These are phyloP conservation scores for Tiliqua scincoides DNA, from an alignment of 2,113 vertebrate species.

Conservation along the genomic window DNA sequence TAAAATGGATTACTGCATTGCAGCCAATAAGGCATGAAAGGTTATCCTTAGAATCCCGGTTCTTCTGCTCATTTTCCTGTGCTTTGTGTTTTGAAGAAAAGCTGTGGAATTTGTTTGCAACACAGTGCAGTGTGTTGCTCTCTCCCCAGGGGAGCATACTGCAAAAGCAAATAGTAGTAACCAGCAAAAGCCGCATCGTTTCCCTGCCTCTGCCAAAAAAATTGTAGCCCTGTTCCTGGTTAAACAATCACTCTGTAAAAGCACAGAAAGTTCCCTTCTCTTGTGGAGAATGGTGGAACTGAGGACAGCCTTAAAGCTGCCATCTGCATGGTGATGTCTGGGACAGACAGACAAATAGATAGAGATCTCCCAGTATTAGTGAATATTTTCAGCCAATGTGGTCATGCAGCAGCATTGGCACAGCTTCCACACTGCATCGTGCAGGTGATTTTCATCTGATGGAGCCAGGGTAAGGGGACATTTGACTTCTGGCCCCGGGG, in stretches of 20 bases:
- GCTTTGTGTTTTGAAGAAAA: conserved; percentile 65
- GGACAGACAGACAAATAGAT: too few species aligned
- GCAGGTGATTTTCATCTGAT: too few species aligned
- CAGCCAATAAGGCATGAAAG: conserved; percentile 68
- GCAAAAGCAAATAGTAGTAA: conserved; percentile 58
- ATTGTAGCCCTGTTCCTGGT: conserved; percentile 20
- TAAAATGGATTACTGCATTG: conserved; percentile 70
- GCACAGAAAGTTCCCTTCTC: conserved; percentile 25
- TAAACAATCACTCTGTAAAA: conserved; percentile 31
- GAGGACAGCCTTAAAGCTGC: conserved; percentile 11
- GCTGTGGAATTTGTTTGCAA: conserved; percentile 52
- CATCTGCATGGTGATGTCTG: conserved; percentile 38
- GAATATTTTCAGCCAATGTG: background rate
- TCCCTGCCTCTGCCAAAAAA: conserved; percentile 31
- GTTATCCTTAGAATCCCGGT: conserved; percentile 64
- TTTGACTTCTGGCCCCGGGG: too few species aligned
- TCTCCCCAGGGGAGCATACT: conserved; percentile 41
- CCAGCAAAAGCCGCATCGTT: background rate
- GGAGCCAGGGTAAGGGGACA: too few species aligned
- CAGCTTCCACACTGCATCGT: too few species aligned
- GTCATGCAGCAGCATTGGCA: too few species aligned
- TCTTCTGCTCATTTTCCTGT: conserved; percentile 62
- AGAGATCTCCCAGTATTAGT: background rate
- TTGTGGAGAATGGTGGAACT: background rate
- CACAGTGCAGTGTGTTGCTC: conserved; percentile 36